phyloP scores from a whole-genome alignment of 1,140 invertebrate genomes.

The Heliconius eleuchia region DNA sequence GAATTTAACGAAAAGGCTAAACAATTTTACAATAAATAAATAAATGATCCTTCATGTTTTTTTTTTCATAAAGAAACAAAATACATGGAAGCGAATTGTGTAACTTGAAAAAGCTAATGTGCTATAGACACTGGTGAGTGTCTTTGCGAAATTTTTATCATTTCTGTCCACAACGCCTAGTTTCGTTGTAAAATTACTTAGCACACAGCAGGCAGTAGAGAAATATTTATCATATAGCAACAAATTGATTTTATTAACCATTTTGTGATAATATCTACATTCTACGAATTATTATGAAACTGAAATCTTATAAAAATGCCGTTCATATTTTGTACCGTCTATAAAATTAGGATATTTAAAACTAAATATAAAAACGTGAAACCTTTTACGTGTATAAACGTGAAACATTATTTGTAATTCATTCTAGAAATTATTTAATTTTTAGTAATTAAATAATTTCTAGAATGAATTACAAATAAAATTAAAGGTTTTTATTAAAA shows the following conservation, averaged over 20 bases:
- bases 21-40: no score
- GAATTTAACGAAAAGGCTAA: no score
- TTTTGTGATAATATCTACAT: neutral
- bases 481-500: neutral
- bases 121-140: neutral
- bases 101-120: no score
- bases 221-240: slow-evolving; percentile 14
- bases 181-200: slow-evolving; percentile 25
- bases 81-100: no score
- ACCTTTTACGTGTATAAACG: no score
- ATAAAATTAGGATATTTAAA: neutral
- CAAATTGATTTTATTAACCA: slow-evolving; percentile 27
- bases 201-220: neutral
- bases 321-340: no score
- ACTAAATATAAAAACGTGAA: neutral
- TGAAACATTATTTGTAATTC: no score
- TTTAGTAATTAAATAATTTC: no score
- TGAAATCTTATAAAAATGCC: neutral
- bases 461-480: no score
- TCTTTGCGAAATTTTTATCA: slow-evolving; percentile 6
- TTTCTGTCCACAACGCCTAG: slow-evolving; percentile 5
- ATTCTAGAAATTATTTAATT: no score
- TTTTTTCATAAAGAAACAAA: no score
- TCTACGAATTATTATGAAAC: neutral
- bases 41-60: no score